Evolutionary conservation across 2,888 invertebrate species (phyloP), one percentile per base, ranked within the genome.

Genomic region (Synergus laeviventris): DNA sequence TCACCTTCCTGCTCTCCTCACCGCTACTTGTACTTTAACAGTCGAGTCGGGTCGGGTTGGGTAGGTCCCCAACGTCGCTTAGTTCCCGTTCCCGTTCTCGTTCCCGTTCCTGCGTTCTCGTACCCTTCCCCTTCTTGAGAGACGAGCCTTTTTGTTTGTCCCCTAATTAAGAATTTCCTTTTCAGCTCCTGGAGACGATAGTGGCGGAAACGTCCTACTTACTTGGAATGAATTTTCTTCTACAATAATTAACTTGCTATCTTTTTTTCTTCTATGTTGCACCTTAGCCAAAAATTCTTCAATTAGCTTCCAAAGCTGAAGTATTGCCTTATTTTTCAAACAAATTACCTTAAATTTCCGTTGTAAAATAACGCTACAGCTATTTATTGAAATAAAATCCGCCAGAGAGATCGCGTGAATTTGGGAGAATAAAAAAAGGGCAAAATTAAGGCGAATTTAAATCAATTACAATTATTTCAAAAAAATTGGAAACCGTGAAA

Each of bases 111-210:
- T 8, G 16, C n/a, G 1, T 54, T 18, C 45, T 7, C 9, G 1
- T 9, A 24, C 9, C 16, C n/a, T 49, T 12, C 49, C 9, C 16
- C 42, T 42, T 8, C 70, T 31, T 49, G 70, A 70, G 31, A 70
- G n/a, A 36, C 31, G 49, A 70, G 24, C 70, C 70, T 49, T 49
- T 70, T 70, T 70, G 70, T 49, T 70, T 49, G 31, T 70, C n/a
- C 70, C 49, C 70, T 70, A 70, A 70, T 70, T 70, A 49, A 70
- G 70, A 70, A 70, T 70, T 70, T 70, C 70, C 70, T 70, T 70
- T 70, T 70, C 49, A 70, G 49, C 70, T 70, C 70, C 49, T 31
- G 70, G 31, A 70, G 45, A 70, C 70, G 14, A 45, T 16, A 24
- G 24, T 66, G 45, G 24, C 39, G 45, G 39, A 66, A 45, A 24